Percentiles rank a stretch among this genome's conserved stretches.
These are phyloP conservation scores for Carollia perspicillata DNA, from an alignment of 2,113 vertebrate genomes.

Conservation along the genomic window DNA sequence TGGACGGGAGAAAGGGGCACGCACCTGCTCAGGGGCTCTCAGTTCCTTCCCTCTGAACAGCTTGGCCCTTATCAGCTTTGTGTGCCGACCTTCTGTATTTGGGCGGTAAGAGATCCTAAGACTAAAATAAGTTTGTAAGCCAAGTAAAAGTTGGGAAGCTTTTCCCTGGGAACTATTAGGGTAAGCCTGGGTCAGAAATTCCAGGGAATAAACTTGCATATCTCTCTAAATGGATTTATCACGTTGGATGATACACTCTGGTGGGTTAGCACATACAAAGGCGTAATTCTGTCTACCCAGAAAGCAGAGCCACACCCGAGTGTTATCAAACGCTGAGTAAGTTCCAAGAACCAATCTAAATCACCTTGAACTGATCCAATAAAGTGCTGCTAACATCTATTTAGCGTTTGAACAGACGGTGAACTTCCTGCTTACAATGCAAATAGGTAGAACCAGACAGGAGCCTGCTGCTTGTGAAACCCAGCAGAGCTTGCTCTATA, in stretches of 20 bases:
- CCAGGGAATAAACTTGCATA: neutral
- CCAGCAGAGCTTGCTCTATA: neutral
- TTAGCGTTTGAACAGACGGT: neutral
- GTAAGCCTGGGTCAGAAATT: neutral
- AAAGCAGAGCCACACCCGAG: neutral
- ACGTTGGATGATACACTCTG: neutral
- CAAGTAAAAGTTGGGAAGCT: neutral
- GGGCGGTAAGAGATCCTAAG: neutral
- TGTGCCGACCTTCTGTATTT: neutral
- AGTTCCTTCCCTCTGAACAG: neutral
- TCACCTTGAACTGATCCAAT: slow-evolving; percentile 49
- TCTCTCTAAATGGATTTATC: neutral
- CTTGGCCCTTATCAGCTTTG: neutral
- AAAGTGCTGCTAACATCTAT: slow-evolving; percentile 25
- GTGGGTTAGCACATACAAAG: neutral
- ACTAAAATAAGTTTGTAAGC: neutral
- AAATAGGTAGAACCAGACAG: neutral
- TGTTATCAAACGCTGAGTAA: neutral
- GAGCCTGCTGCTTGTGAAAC: neutral
- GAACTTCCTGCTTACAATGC: slow-evolving; percentile 26
- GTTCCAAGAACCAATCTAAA: neutral
- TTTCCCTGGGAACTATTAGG: neutral
- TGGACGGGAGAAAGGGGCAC: neutral
- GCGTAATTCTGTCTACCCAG: neutral
- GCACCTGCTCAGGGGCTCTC: rapidly evolving